These are phyloP conservation scores for Nibea coibor DNA, from an alignment of 2,113 vertebrate species.

Conservation along the genomic window DNA sequence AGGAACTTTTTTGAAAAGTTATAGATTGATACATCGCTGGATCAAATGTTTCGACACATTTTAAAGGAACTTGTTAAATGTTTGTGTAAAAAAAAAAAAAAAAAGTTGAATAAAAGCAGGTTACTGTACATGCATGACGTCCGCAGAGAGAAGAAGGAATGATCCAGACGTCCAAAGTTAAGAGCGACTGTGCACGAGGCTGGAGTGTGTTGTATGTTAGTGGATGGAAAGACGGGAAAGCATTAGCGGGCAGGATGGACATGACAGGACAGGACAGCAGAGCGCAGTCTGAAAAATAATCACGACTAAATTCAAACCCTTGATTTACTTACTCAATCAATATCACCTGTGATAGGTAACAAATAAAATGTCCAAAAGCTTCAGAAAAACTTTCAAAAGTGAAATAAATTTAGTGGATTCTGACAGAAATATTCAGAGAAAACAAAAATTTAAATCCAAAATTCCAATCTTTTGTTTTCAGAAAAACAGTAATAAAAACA, in stretches of 20 bases:
- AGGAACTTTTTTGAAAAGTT: constrained; percentile 10
- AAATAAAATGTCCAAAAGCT: not conserved
- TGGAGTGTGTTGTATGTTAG: not conserved
- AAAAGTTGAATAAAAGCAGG: constrained; percentile 20
- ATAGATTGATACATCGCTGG: constrained; percentile 2
- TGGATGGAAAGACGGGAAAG: not conserved
- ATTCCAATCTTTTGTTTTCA: not conserved
- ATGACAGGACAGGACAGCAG: not conserved
- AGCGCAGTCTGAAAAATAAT: not conserved
- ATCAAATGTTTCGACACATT: constrained; percentile 15
- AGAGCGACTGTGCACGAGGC: not conserved
- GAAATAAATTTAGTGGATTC: not conserved
- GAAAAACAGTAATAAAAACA: not conserved
- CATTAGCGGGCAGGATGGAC: not conserved
- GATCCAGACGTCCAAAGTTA: not conserved
- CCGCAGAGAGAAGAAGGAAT: not conserved
- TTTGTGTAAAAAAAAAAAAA: constrained; percentile 18
- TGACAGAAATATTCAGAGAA: not conserved
- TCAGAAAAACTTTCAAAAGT: not conserved
- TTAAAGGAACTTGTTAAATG: constrained; percentile 39
- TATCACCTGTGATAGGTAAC: not conserved
- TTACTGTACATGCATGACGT: not conserved
- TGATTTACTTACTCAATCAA: not conserved
- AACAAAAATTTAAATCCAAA: not conserved
- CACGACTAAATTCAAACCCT: not conserved